Evolutionary conservation across 2,113 vertebrate genomes (phyloP), one percentile per base, ranked within the genome.

Genomic region (Oplegnathus fasciatus): DNA sequence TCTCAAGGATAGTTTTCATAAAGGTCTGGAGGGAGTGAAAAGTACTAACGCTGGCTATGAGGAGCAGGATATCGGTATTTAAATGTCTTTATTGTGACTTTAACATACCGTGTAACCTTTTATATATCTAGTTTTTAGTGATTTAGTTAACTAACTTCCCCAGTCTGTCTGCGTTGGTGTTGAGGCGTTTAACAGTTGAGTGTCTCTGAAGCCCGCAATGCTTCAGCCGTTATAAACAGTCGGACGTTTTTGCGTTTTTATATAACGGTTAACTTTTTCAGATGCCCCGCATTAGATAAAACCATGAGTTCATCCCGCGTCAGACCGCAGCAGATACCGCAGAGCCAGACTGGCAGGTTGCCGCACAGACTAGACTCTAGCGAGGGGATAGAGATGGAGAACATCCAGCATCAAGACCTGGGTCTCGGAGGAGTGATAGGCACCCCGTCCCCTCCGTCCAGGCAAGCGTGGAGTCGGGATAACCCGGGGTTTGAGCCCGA

Each of bases 391-490:
- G 95, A 96, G 91, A 96, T 96, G 95, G 95, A 95, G 80, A 95
- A 90, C 84, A 95, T 96, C 80, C 94, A 94, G 44, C 94, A 95
- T 34, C 94, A 89, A 70, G 94, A 95, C 50, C 84, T 90, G 69
- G 95, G 94, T 7, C 93, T 95, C 34, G 94, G 96, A 34, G 95
- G 96, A 46, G 93, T 93, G n/a, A 83, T 91, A 4, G 93, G 88
- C 4, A 94, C 96, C 0, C 96, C 97, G 3, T 97, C 97, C 7
- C 96, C 97, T 7, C 96, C 96, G 6, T 99, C 97, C 18, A 93
- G 98, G 78, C 97, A 99, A 89, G 98, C 98, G 0, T 99, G 98
- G 98, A 99, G 98, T 89, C 95, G 98, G 24, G 98, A 98, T 20
- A 99, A 99, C 91, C 97, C 98, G 0, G 97, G 97, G 3, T 99